A percentile compares a stretch with the other conserved stretches of the same genome.
phyloP scores from a whole-genome alignment of 2,797 vertebrate genomes.

The Gephyroberyx darwinii region DNA sequence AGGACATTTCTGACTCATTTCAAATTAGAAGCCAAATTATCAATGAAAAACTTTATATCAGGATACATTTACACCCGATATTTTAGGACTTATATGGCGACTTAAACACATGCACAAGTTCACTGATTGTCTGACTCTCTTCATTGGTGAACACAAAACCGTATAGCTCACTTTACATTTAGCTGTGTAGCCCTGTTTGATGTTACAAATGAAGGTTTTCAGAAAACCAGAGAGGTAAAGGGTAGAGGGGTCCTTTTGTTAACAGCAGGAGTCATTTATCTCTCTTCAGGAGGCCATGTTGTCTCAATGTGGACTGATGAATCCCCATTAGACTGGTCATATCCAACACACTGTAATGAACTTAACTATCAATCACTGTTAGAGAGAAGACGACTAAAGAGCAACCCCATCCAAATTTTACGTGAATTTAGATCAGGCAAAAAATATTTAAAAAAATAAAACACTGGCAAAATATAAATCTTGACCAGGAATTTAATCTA shows the following conservation, averaged over 20 bases:
- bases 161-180: background rate
- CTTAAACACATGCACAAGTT: background rate
- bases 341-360: slow-evolving; percentile 80
- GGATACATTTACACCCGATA: background rate
- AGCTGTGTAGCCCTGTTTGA: no score
- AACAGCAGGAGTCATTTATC: slow-evolving; percentile 77
- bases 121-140: no score
- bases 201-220: no score
- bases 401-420: slow-evolving; percentile 11
- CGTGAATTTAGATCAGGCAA: no score
- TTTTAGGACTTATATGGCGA: background rate
- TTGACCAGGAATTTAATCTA: no score
- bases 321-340: slow-evolving; percentile 77
- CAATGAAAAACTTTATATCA: background rate
- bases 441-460: background rate
- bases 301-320: slow-evolving; percentile 80
- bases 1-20: background rate
- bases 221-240: slow-evolving; percentile 19
- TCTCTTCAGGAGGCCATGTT: slow-evolving; percentile 79
- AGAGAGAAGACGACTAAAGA: slow-evolving; percentile 4
- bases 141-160: no score
- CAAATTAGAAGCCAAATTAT: background rate
- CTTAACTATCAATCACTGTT: slow-evolving; percentile 74
- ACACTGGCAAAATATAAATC: background rate
- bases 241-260: slow-evolving; percentile 54